Percentiles rank a stretch among this genome's conserved stretches.
phyloP scores from a whole-genome alignment of 2,797 vertebrate genomes.

The Eulemur rubriventer region DNA sequence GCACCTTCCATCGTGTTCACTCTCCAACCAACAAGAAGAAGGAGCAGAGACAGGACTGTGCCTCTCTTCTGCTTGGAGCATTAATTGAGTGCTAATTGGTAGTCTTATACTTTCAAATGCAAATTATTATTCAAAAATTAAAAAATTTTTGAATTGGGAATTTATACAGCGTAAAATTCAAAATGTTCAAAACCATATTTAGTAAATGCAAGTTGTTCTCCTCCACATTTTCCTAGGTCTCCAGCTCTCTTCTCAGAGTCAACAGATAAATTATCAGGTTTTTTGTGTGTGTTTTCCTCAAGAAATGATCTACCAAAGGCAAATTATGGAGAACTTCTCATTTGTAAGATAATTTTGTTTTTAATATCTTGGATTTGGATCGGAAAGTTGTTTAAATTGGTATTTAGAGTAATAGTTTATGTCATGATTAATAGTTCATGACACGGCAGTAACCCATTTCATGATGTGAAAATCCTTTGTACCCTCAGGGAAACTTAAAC shows the following conservation, averaged over 20 bases:
- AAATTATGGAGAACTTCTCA: background rate
- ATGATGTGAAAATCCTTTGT: background rate
- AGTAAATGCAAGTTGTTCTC: background rate
- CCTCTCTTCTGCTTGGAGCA: background rate
- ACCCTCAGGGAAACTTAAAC: background rate
- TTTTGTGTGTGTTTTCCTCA: background rate
- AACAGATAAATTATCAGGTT: background rate
- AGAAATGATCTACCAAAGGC: background rate
- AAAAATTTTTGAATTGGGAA: background rate
- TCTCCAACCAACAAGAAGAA: background rate
- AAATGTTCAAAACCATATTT: background rate
- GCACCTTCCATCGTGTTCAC: background rate
- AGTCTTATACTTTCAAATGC: constrained; percentile 5
- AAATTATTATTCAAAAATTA: background rate
- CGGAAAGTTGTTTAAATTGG: background rate
- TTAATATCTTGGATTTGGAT: background rate
- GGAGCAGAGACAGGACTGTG: background rate
- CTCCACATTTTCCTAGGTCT: background rate
- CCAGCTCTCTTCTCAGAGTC: background rate
- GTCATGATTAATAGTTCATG: background rate
- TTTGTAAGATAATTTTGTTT: background rate
- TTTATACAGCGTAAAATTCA: background rate
- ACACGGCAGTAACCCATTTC: background rate
- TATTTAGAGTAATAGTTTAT: background rate
- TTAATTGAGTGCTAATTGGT: background rate